Evolutionary conservation across 2,113 vertebrate genomes (phyloP).

Genomic region (Pseudorectes ferrugineus): DNA sequence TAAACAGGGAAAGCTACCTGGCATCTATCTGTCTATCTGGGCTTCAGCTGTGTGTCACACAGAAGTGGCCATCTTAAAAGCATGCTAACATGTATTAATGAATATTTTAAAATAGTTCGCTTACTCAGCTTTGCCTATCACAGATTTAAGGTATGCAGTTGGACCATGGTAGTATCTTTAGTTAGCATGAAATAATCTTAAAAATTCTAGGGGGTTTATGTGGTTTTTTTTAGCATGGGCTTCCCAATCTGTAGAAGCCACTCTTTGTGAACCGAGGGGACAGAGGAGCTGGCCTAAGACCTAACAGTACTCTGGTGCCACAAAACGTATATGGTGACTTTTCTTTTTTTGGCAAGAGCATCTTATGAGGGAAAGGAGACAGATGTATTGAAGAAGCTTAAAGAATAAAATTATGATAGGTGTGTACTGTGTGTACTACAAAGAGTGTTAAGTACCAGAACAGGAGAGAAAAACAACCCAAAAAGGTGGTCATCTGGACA

Average conservation of each 20-base stretch:
- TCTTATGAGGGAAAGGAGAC: neutral
- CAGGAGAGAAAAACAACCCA: neutral
- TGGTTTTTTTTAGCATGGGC: neutral
- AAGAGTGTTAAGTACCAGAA: neutral
- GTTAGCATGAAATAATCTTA: neutral
- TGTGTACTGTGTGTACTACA: neutral
- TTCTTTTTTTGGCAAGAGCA: neutral
- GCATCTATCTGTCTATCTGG: neutral
- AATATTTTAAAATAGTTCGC: neutral
- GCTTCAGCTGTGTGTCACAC: neutral
- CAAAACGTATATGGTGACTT: neutral
- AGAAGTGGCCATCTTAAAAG: neutral
- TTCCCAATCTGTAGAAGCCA: neutral
- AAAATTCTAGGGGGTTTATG: neutral
- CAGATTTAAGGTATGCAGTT: neutral
- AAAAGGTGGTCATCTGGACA: neutral
- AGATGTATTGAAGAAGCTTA: neutral
- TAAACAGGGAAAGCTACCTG: neutral
- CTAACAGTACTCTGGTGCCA: neutral
- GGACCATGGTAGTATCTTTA: neutral
- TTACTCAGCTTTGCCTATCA: neutral
- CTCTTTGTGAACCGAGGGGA: neutral
- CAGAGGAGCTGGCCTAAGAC: neutral
- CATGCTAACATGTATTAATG: neutral
- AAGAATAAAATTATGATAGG: neutral